Conservation (phyloP, 2,113 vertebrate species). For the Cottus gobio region DNA sequence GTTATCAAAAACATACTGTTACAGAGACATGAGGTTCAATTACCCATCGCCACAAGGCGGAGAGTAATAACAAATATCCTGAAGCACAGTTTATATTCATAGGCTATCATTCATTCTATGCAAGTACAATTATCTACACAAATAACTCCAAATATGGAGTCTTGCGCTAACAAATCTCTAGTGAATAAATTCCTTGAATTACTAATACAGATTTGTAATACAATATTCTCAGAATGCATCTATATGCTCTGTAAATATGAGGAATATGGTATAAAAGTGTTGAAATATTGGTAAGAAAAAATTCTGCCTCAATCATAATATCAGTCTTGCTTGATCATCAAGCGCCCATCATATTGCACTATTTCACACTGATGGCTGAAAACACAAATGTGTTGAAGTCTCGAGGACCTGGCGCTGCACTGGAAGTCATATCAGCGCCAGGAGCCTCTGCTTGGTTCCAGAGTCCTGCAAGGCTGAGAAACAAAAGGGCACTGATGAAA, state of each 20-base stretch:
- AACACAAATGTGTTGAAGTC: constrained; percentile 83
- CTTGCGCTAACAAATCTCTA: constrained; percentile 84
- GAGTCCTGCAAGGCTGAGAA: constrained; percentile 80
- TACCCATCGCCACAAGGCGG: constrained; percentile 64
- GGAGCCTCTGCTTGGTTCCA: constrained; percentile 71
- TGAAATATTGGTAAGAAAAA: constrained; percentile 77
- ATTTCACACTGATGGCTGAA: constrained; percentile 79
- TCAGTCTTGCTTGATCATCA: constrained; percentile 84
- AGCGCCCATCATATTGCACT: constrained; percentile 84
- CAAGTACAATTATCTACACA: constrained; percentile 88
- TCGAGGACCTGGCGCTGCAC: constrained; percentile 62
- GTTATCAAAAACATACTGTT: constrained; percentile 85
- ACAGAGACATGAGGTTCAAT: constrained; percentile 86
- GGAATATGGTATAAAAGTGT: constrained; percentile 83
- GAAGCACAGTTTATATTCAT: constrained; percentile 88
- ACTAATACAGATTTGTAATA: constrained; percentile 82
- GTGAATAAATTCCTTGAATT: constrained; percentile 86
- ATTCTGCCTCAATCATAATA: constrained; percentile 70
- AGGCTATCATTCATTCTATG: constrained; percentile 86
- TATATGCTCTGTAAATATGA: constrained; percentile 79
- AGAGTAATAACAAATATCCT: constrained; percentile 79
- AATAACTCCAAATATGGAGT: constrained; percentile 83
- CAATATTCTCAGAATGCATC: constrained; percentile 80
- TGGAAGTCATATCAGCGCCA: constrained; percentile 69
- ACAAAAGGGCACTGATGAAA: constrained; percentile 73